Conservation (phyloP, 1,140 invertebrate genomes). For the Lutraria rhynchaena region DNA sequence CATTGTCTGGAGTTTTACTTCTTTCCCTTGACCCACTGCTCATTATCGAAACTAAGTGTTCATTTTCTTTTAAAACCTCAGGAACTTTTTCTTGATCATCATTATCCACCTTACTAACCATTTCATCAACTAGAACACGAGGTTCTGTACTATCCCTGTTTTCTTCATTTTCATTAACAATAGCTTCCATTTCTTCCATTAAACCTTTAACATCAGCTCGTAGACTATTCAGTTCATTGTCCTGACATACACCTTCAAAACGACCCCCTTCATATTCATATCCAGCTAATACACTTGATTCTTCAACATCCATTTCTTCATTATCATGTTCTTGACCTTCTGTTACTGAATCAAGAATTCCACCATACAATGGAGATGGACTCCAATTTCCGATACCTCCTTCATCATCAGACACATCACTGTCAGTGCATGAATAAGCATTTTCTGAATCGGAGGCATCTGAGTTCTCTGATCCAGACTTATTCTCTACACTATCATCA, state of each 20-base stretch:
- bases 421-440: constrained; percentile 91
- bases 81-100: background rate
- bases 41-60: constrained; percentile 16
- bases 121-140: background rate
- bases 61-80: background rate
- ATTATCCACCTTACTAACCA: constrained; percentile 13
- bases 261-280: constrained; percentile 18
- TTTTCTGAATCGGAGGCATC: constrained; percentile 87
- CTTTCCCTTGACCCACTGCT: constrained; percentile 4
- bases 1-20: constrained; percentile 21
- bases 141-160: background rate
- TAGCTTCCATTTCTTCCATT: constrained; percentile 44
- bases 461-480: background rate
- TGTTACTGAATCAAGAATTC: background rate
- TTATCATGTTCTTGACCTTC: constrained; percentile 25
- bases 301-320: constrained; percentile 37
- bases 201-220: constrained; percentile 38
- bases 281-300: constrained; percentile 13
- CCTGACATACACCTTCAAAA: background rate
- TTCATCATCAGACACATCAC: constrained; percentile 91
- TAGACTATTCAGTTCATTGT: constrained; percentile 32
- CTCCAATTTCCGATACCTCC: constrained; percentile 83
- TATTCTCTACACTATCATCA: constrained; percentile 11
- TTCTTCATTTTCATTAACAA: constrained; percentile 22
- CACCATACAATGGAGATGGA: constrained; percentile 39